These are phyloP conservation scores for Cavia aperea DNA, from an alignment of 2,113 vertebrate genomes.

Conservation along the genomic window DNA sequence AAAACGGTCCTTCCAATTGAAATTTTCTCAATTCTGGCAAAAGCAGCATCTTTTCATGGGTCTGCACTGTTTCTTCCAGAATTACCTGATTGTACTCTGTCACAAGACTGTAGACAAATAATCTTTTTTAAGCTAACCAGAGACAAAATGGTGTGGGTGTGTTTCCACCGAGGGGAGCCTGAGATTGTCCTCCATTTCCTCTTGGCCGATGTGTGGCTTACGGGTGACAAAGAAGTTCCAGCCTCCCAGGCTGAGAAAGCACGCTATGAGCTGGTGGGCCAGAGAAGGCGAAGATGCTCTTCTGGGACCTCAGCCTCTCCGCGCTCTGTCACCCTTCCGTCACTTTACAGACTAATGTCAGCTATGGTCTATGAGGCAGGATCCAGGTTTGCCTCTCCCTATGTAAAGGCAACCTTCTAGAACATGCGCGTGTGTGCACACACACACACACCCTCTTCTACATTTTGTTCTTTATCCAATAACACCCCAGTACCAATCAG, in stretches of 20 bases:
- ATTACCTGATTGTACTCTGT: not conserved
- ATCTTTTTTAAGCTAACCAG: not conserved
- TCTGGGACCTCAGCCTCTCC: not conserved
- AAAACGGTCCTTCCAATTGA: not conserved
- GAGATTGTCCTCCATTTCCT: too few relatives aligned
- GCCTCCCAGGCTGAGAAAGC: not conserved
- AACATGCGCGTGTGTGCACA: not conserved
- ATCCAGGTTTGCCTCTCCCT: not conserved
- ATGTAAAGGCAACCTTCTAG: not conserved
- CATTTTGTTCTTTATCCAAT: not conserved
- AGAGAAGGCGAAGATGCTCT: not conserved
- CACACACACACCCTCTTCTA: not conserved
- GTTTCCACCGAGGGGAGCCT: not conserved
- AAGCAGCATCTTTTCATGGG: not conserved
- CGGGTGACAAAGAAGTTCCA: not conserved
- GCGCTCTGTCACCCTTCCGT: too few relatives aligned
- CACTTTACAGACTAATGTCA: not conserved
- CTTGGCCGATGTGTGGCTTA: not conserved
- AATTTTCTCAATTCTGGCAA: not conserved
- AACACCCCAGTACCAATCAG: not conserved
- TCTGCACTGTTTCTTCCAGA: not conserved
- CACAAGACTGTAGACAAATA: not conserved
- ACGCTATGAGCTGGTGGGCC: not conserved
- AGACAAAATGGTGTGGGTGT: not conserved
- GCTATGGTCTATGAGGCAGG: accelerated